These are phyloP conservation scores for Hemibates koningsi DNA, from an alignment of 2,113 vertebrate species.

Conservation along the genomic window DNA sequence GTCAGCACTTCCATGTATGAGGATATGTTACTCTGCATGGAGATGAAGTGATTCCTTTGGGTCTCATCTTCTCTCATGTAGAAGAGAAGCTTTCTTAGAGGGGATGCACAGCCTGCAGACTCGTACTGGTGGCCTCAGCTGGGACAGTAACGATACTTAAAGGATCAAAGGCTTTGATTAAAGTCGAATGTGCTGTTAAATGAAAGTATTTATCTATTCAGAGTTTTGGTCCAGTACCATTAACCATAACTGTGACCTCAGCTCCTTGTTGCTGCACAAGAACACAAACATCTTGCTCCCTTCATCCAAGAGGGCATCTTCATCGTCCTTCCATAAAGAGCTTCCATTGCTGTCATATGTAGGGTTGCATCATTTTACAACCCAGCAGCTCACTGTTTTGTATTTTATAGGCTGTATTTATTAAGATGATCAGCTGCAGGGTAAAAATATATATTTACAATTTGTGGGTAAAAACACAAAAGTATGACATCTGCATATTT, in stretches of 20 bases:
- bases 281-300: not conserved
- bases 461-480: too few relatives aligned
- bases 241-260: not conserved
- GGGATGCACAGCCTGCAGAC: not conserved
- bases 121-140: not conserved
- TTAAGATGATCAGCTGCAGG: not conserved
- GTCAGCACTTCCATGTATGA: not conserved
- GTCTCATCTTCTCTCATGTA: not conserved
- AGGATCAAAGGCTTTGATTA: not conserved
- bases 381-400: not conserved
- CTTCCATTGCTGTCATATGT: not conserved
- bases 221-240: not conserved
- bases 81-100: not conserved
- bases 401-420: not conserved
- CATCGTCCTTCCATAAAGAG: not conserved
- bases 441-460: not conserved
- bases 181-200: not conserved
- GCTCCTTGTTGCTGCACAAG: not conserved
- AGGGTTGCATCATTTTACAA: not conserved
- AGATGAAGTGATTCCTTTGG: not conserved
- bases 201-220: not conserved
- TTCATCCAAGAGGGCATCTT: too few relatives aligned
- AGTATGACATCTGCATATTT: not conserved
- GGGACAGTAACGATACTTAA: fast-evolving
- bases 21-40: not conserved